Evolutionary conservation across 2,888 invertebrate species (phyloP).

Genomic region (Ephialtes manifestator): DNA sequence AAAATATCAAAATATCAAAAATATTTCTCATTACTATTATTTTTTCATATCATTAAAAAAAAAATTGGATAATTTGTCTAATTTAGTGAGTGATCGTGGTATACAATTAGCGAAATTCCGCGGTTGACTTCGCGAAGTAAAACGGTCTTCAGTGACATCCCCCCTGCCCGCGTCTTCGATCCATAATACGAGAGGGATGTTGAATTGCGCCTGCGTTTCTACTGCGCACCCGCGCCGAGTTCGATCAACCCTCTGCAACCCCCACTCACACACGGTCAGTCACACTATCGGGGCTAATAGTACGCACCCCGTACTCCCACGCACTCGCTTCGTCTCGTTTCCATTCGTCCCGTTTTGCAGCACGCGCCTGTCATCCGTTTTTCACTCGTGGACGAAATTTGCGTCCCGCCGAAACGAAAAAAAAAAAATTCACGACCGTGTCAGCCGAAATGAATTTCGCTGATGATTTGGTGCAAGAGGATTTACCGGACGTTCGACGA

Average conservation of each 20-base stretch:
- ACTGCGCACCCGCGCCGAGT: conserved; percentile 68
- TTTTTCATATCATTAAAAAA: not conserved
- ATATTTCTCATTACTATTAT: not conserved
- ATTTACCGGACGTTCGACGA: not conserved
- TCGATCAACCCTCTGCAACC: conserved; percentile 66
- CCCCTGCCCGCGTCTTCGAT: conserved; percentile 65
- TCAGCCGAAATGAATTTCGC: not conserved
- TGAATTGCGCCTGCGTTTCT: conserved; percentile 69
- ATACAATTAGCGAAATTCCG: not conserved
- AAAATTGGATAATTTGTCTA: not conserved
- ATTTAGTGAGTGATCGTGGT: not conserved
- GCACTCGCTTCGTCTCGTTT: conserved; percentile 23
- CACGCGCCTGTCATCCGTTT: conserved; percentile 23
- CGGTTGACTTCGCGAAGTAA: not conserved
- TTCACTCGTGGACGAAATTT: conserved; percentile 41
- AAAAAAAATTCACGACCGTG: not conserved
- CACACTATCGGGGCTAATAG: conserved; percentile 49
- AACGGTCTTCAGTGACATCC: not conserved
- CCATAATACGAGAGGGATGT: conserved; percentile 68
- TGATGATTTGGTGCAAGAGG: not conserved
- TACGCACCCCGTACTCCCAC: conserved; percentile 58
- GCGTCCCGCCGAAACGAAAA: conserved; percentile 71
- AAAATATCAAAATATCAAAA: too few species aligned
- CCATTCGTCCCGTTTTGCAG: conserved; percentile 20
- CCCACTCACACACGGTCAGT: conserved; percentile 50